phyloP scores from a whole-genome alignment of 2,113 vertebrate genomes.

The Callipepla californica region DNA sequence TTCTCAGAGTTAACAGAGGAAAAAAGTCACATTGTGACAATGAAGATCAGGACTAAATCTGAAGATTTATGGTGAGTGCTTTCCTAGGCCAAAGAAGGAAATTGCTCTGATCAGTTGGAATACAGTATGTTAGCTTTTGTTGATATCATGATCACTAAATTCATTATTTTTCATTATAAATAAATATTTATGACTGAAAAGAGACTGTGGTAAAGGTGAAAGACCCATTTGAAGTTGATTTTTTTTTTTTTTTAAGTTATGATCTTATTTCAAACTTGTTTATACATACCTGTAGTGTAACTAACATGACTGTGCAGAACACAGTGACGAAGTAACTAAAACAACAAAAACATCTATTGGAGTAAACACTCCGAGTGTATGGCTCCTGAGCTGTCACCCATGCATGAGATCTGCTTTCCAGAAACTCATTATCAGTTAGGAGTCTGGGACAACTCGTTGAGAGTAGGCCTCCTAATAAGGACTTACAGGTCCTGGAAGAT shows the following conservation, averaged over 20 bases:
- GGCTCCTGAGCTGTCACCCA: not conserved
- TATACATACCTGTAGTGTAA: not conserved
- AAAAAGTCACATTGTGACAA: not conserved
- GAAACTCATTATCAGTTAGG: not conserved
- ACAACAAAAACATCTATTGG: not conserved
- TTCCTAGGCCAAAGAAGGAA: not conserved
- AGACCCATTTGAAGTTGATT: not conserved
- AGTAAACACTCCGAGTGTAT: not conserved
- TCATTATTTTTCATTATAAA: not conserved
- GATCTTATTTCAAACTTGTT: not conserved
- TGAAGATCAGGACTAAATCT: not conserved
- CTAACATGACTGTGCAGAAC: not conserved
- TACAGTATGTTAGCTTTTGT: not conserved
- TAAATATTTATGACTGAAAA: not conserved
- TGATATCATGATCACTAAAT: not conserved
- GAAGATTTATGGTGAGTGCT: not conserved
- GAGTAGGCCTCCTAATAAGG: no score
- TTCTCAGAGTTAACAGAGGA: not conserved
- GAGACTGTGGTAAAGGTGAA: not conserved
- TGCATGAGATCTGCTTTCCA: not conserved
- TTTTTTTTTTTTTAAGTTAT: not conserved
- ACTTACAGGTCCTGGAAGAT: no score
- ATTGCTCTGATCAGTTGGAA: not conserved
- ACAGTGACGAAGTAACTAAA: not conserved
- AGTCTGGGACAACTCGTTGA: not conserved